These are phyloP conservation scores for Cryptotis parvus DNA, from an alignment of 2,113 vertebrate species.

Conservation along the genomic window DNA sequence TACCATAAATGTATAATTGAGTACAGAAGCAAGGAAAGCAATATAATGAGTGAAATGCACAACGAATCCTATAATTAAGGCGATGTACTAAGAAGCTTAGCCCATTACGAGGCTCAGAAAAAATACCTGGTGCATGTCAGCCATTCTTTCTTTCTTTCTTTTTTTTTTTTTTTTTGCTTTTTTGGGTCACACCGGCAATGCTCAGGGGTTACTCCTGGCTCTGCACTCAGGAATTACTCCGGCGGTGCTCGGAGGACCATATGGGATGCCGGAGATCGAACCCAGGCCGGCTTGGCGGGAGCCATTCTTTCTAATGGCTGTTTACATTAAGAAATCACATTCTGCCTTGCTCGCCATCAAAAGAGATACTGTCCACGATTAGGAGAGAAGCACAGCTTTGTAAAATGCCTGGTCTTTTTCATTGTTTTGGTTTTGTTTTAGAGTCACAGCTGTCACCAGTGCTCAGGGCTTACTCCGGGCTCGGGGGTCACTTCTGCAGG, in stretches of 20 bases:
- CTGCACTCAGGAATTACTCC: no score
- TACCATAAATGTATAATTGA: background rate
- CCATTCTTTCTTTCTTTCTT: background rate
- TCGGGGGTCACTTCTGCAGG: no score
- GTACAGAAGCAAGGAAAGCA: constrained; percentile 5
- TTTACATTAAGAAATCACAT: background rate
- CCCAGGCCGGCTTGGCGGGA: no score
- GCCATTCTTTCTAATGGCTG: background rate
- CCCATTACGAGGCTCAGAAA: background rate
- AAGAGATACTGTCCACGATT: background rate
- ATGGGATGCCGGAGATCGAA: no score
- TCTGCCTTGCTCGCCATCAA: background rate
- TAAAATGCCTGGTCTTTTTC: background rate
- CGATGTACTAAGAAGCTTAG: background rate
- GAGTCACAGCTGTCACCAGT: no score
- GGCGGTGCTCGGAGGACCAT: no score
- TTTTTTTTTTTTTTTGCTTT: no score
- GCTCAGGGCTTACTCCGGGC: no score
- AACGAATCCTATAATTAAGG: background rate
- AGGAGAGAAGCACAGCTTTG: background rate
- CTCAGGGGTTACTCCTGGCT: no score
- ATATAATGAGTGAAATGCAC: background rate
- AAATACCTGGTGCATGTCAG: background rate
- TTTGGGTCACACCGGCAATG: no score
- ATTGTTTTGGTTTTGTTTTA: background rate